Base-by-base conservation (phyloP, 2,888 invertebrate species). In the Agelastica alni region DNA sequence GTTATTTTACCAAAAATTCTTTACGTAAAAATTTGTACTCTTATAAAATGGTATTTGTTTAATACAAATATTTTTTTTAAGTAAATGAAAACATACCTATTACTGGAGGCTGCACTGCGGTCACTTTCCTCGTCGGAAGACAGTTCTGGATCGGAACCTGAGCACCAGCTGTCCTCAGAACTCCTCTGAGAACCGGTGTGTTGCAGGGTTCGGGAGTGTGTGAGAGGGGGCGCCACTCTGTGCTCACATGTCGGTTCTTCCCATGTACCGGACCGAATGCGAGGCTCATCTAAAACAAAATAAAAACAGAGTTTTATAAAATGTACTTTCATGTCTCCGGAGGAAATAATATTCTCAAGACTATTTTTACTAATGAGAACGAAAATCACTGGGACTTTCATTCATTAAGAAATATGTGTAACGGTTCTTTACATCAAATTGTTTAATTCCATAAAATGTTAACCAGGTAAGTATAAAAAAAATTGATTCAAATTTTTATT, bases 261-360 rank as follows among this genome's bases (percentile, higher is more conserved):
- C 89, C 89, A 89, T 73, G 87, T 85, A 76, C 87, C 86, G 60
- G 88, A 85, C 83, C 76, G 87, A 79, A 78, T 84, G 83, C 86
- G 86, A 71, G 88, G 87, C 78, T 91, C 91, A 87, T 91, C 91
- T 90, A 80, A 13, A 78, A 76, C 60, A 64, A 65, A 62, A 59
- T 61, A 53, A 18, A 22, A 13, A 13, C 7, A 16, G n/a, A 18
- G 13, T 17, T 37, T 4, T n/a, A n/a, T n/a, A n/a, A 14, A 36
- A 36, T 36, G n/a, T n/a, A n/a, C n/a, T n/a, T n/a, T n/a, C n/a
- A n/a, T n/a, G n/a, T n/a, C n/a, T n/a, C n/a, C n/a, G n/a, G n/a
- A n/a, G n/a, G n/a, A n/a, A n/a, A n/a, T n/a, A n/a, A n/a, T n/a
- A n/a, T n/a, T n/a, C n/a, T n/a, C n/a, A n/a, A n/a, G n/a, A n/a